Percentiles rank a stretch among this genome's conserved stretches.
phyloP scores from a whole-genome alignment of 1,140 invertebrate species.

The Telenomus remus region DNA sequence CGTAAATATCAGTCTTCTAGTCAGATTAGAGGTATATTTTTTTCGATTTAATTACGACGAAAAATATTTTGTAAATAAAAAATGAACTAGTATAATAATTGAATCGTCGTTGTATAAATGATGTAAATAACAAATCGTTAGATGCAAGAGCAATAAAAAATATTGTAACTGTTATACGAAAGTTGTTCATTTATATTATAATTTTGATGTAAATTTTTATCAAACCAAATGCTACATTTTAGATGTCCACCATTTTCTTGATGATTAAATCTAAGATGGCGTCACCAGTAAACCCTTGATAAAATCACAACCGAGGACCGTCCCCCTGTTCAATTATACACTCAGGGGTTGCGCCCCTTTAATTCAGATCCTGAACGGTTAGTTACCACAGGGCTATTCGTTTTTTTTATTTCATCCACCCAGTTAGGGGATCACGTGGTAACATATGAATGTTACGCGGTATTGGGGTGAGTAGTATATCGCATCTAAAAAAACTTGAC shows the following conservation, averaged over 20 bases:
- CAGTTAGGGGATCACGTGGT: conserved; percentile 56
- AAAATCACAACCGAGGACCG: conserved; percentile 47
- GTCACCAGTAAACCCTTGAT: conserved; percentile 59
- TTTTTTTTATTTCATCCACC: conserved; percentile 53
- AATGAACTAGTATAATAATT: too few relatives aligned
- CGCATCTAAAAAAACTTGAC: conserved; percentile 36
- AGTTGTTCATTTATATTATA: too few relatives aligned
- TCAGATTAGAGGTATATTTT: too few relatives aligned
- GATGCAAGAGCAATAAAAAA: too few relatives aligned
- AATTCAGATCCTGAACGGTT: conserved; percentile 58
- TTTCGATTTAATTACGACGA: too few relatives aligned
- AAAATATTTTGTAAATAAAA: too few relatives aligned
- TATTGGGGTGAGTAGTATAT: conserved; percentile 48
- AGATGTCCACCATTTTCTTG: conserved; percentile 70
- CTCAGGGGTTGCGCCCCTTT: conserved; percentile 66
- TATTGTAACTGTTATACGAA: too few relatives aligned
- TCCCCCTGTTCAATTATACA: conserved; percentile 67
- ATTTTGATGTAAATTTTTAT: too few relatives aligned
- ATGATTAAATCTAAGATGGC: conserved; percentile 74
- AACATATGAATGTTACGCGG: conserved; percentile 58
- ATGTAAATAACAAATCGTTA: too few relatives aligned
- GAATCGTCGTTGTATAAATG: too few relatives aligned
- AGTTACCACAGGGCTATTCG: conserved; percentile 63
- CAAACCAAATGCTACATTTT: neutral
- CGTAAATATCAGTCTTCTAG: too few relatives aligned